A percentile compares a stretch with the other conserved stretches of the same genome.
These are phyloP conservation scores for Gavia stellata DNA, from an alignment of 2,113 vertebrate species.

Conservation along the genomic window DNA sequence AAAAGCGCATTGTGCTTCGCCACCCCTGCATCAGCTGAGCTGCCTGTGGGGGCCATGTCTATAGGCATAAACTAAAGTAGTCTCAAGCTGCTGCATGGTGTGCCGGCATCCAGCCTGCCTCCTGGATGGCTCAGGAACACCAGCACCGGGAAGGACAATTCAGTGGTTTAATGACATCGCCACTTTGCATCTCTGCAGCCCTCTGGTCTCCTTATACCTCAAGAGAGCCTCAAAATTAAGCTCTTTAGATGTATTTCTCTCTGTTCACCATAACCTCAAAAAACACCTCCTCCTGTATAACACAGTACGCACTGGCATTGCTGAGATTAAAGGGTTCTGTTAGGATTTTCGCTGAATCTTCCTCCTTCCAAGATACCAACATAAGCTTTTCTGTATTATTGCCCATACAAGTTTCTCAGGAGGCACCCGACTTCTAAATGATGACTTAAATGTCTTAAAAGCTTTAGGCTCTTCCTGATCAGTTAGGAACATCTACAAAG, in stretches of 20 bases:
- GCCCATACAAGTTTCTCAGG: neutral
- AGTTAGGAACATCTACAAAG: neutral
- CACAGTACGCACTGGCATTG: fast-evolving
- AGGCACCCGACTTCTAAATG: neutral
- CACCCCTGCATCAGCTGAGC: neutral
- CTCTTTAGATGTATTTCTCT: neutral
- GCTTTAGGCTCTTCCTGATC: neutral
- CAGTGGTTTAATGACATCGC: neutral
- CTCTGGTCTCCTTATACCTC: neutral
- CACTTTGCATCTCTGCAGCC: neutral
- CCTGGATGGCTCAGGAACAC: neutral
- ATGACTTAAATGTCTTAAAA: neutral
- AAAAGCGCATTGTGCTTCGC: neutral
- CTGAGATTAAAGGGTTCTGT: neutral
- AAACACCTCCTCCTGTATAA: neutral
- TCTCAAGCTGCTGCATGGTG: neutral
- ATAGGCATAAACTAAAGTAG: neutral
- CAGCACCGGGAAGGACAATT: neutral
- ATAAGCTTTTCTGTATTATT: neutral
- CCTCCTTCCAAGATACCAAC: neutral
- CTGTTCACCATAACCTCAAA: neutral
- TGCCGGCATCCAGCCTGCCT: neutral
- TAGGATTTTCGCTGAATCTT: neutral
- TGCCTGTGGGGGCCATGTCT: neutral
- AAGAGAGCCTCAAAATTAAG: neutral